Evolutionary conservation across 2,113 vertebrate genomes (phyloP).

Genomic region (Trematocara nigrifrons): DNA sequence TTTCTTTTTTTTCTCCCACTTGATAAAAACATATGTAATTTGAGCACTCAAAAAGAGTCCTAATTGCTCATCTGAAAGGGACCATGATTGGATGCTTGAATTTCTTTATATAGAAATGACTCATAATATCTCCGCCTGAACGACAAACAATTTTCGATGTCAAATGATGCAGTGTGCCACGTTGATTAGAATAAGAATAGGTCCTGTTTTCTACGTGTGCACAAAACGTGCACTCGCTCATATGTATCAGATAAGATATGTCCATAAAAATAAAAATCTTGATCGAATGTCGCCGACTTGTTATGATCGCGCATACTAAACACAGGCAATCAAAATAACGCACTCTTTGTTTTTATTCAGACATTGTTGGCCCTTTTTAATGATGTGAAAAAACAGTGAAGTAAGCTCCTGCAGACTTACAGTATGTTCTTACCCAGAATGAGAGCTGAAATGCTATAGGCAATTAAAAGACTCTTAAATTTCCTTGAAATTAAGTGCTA

Average conservation of each 20-base stretch:
- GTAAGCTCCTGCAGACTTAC: conserved; percentile 29
- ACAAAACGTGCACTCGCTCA: conserved; percentile 1
- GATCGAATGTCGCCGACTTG: neutral
- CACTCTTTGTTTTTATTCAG: neutral
- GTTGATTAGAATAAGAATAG: conserved; percentile 16
- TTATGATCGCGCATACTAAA: neutral
- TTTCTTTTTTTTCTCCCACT: neutral
- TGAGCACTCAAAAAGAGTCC: conserved; percentile 48
- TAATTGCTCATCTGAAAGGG: conserved; percentile 60
- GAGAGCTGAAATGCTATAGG: conserved; percentile 51
- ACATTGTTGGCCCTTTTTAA: conserved; percentile 30
- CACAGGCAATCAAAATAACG: neutral
- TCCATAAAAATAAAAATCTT: neutral
- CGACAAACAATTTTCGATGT: conserved; percentile 48
- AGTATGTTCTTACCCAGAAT: conserved; percentile 24
- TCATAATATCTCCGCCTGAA: conserved; percentile 48
- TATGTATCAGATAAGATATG: neutral
- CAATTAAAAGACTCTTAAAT: conserved; percentile 66
- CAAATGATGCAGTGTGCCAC: conserved; percentile 43
- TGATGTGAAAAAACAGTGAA: conserved; percentile 17
- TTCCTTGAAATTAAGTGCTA: conserved; percentile 60
- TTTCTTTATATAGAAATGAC: conserved; percentile 54
- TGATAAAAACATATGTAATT: conserved; percentile 50
- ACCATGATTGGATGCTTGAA: conserved; percentile 54
- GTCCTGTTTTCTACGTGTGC: conserved; percentile 30